Evolutionary conservation across 2,888 invertebrate genomes (phyloP).

Genomic region (Phragmatobia fuliginosa): DNA sequence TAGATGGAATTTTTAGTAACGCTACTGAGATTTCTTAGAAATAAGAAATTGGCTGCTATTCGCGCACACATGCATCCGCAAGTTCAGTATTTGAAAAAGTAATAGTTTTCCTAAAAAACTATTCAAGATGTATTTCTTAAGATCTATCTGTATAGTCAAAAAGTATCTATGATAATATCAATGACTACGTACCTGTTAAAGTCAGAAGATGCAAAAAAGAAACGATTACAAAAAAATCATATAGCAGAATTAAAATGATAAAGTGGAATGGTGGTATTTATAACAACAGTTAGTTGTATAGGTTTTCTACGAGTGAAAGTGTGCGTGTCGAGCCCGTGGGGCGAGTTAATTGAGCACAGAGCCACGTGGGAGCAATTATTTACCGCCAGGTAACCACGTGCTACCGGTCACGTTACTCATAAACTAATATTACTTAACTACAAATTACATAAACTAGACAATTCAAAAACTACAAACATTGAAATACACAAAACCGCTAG

Average conservation of each 20-base stretch:
- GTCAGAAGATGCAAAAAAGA: conserved; percentile 8
- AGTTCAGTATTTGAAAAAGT: neutral
- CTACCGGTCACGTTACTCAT: conserved; percentile 36
- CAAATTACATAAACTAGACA: conserved; percentile 46
- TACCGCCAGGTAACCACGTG: conserved; percentile 82
- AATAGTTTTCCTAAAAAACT: conserved; percentile 1
- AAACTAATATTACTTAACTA: conserved; percentile 33
- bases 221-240: conserved; percentile 7
- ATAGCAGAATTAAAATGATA: conserved; percentile 26
- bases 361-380: conserved; percentile 85
- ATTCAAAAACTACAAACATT: conserved; percentile 52
- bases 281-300: conserved; percentile 60
- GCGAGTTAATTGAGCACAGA: conserved; percentile 75
- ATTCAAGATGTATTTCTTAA: neutral
- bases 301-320: conserved; percentile 67
- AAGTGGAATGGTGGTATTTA: conserved; percentile 55
- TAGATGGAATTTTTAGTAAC: conserved; percentile 36
- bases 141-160: neutral
- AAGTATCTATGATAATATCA: neutral
- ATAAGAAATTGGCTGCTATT: conserved; percentile 5
- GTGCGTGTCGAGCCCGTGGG: conserved; percentile 68
- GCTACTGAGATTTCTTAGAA: neutral
- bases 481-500: conserved; percentile 63
- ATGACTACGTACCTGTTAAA: neutral
- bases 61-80: conserved; percentile 4